phyloP scores from a whole-genome alignment of 2,113 vertebrate genomes.

The Eclectus roratus region DNA sequence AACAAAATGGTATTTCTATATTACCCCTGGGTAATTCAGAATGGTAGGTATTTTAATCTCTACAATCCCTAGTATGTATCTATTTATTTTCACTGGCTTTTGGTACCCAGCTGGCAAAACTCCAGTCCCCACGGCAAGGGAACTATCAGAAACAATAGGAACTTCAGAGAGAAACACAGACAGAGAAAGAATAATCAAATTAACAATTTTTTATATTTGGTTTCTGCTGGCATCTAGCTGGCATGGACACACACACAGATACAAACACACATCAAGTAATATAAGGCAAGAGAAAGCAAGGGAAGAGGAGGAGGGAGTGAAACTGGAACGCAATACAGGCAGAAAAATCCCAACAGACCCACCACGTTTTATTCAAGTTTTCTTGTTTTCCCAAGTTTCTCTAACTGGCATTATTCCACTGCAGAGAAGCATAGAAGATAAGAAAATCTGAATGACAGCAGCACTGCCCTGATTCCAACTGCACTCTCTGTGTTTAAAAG shows the following conservation, averaged over 20 bases:
- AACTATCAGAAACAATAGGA: slow-evolving; percentile 41
- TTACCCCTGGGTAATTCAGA: slow-evolving; percentile 39
- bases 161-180: slow-evolving; percentile 28
- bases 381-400: slow-evolving; percentile 33
- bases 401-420: not conserved
- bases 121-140: slow-evolving; percentile 22
- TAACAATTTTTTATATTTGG: not conserved
- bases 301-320: not conserved
- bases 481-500: not conserved
- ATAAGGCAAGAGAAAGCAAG: not conserved
- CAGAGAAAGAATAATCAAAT: slow-evolving; percentile 37
- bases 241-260: not conserved
- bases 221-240: slow-evolving; percentile 44
- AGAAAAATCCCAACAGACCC: not conserved
- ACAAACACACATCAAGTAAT: not conserved
- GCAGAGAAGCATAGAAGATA: not conserved
- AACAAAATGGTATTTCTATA: slow-evolving; percentile 31
- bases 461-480: not conserved
- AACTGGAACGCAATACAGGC: not conserved
- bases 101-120: slow-evolving; percentile 50
- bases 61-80: slow-evolving; percentile 30
- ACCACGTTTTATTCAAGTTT: slow-evolving; percentile 22
- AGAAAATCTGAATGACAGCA: slow-evolving; percentile 20
- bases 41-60: slow-evolving; percentile 52
- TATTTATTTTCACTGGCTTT: slow-evolving; percentile 66